Conservation (phyloP, 2,888 invertebrate genomes). For the Hecatera dysodea region DNA sequence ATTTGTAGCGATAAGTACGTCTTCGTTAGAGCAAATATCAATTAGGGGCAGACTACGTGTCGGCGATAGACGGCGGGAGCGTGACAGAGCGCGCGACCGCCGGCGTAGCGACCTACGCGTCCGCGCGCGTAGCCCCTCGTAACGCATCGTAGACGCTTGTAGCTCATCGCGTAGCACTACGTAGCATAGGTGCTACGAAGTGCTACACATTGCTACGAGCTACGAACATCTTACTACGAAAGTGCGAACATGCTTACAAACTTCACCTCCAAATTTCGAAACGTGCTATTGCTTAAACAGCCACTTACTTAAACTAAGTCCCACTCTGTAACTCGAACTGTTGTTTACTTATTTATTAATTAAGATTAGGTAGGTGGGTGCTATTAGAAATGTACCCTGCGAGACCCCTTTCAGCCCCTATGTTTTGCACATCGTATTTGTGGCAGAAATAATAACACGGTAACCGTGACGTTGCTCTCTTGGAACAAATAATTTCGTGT, state of each 20-base stretch:
- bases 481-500: constrained; percentile 69
- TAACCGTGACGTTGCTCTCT: constrained; percentile 66
- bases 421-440: constrained; percentile 68
- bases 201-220: constrained; percentile 29
- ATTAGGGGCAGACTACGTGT: constrained; percentile 82
- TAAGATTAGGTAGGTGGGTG: constrained; percentile 76
- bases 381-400: constrained; percentile 72
- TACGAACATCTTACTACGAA: constrained; percentile 35
- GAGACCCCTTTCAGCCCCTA: constrained; percentile 69
- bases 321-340: constrained; percentile 76
- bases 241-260: constrained; percentile 34
- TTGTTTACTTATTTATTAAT: constrained; percentile 85
- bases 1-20: constrained; percentile 76
- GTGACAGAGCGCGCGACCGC: constrained; percentile 68
- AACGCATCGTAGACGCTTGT: constrained; percentile 36
- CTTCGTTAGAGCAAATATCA: constrained; percentile 84
- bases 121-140: constrained; percentile 57
- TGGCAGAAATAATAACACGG: constrained; percentile 66
- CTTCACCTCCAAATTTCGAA: constrained; percentile 82
- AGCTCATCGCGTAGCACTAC: constrained; percentile 31
- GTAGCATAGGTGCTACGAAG: constrained; percentile 28
- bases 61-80: constrained; percentile 73
- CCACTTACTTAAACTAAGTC: constrained; percentile 82
- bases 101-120: constrained; percentile 53
- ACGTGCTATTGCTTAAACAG: constrained; percentile 88